Conservation (phyloP, 2,113 vertebrate genomes). For the Pandion haliaetus region DNA sequence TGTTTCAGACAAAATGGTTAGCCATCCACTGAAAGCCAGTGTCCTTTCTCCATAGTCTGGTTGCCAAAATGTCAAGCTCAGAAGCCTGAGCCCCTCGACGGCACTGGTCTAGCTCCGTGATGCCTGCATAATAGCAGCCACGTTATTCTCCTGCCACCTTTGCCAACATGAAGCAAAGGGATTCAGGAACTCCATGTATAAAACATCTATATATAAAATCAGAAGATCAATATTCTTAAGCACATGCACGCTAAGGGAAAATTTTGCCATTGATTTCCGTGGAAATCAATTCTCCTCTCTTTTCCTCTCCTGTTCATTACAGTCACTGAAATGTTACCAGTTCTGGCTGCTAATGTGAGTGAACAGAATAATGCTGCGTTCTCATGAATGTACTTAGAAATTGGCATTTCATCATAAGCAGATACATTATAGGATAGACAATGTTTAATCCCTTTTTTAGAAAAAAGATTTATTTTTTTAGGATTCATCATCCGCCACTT, state of each 20-base stretch:
- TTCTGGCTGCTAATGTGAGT: neutral
- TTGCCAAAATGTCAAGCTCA: neutral
- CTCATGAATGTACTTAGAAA: neutral
- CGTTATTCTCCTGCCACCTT: neutral
- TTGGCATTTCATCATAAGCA: neutral
- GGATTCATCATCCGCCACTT: neutral
- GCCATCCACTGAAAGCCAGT: neutral
- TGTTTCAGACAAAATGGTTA: neutral
- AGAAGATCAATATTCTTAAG: neutral
- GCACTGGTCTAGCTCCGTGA: neutral
- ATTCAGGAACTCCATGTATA: constrained; percentile 46
- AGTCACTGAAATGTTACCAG: neutral
- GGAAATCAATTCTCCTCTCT: neutral
- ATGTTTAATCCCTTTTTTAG: neutral
- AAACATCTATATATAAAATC: neutral
- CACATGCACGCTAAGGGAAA: neutral
- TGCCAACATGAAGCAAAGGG: constrained; percentile 21
- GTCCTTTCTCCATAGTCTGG: neutral
- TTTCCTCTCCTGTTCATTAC: neutral
- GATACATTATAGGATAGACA: neutral
- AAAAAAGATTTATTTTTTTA: neutral
- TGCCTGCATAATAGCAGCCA: neutral
- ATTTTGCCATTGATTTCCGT: neutral
- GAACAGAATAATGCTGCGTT: neutral
- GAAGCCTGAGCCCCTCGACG: neutral